A percentile compares a stretch with the other conserved stretches of the same genome.
phyloP scores from a whole-genome alignment of 2,888 invertebrate species.

The Schrankia costaestrigalis region DNA sequence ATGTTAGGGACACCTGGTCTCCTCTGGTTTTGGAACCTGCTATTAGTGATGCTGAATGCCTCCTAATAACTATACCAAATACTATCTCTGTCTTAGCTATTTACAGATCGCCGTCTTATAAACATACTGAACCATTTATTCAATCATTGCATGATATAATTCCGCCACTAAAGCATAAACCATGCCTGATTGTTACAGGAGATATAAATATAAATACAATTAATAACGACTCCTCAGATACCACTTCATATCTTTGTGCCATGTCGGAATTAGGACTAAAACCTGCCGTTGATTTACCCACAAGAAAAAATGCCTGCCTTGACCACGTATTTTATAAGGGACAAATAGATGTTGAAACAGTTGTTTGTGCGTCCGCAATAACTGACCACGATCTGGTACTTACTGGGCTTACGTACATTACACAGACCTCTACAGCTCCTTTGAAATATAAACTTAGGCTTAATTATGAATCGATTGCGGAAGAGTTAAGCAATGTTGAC shows the following conservation, averaged over 20 bases:
- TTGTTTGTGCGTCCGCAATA: neutral
- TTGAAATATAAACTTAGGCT: neutral
- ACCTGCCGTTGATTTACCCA: neutral
- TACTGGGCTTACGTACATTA: neutral
- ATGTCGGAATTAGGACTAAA: neutral
- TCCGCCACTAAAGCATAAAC: neutral
- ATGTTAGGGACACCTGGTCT: too few relatives aligned
- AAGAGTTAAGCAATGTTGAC: too few relatives aligned
- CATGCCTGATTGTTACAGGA: neutral
- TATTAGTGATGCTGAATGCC: constrained; percentile 2
- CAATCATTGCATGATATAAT: neutral
- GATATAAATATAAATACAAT: neutral
- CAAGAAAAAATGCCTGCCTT: neutral
- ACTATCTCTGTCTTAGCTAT: constrained; percentile 1
- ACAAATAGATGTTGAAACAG: neutral
- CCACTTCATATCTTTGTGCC: neutral
- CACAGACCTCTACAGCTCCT: too few relatives aligned
- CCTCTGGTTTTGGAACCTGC: neutral
- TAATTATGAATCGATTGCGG: too few relatives aligned
- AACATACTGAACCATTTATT: constrained; percentile 1
- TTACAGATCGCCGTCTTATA: constrained; percentile 6
- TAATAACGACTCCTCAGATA: neutral
- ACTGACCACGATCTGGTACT: neutral
- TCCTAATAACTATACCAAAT: neutral
- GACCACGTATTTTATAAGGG: neutral